A percentile compares a stretch with the other conserved stretches of the same genome.
Conservation (phyloP, 2,888 invertebrate species). For the Drosophila mulleri region DNA sequence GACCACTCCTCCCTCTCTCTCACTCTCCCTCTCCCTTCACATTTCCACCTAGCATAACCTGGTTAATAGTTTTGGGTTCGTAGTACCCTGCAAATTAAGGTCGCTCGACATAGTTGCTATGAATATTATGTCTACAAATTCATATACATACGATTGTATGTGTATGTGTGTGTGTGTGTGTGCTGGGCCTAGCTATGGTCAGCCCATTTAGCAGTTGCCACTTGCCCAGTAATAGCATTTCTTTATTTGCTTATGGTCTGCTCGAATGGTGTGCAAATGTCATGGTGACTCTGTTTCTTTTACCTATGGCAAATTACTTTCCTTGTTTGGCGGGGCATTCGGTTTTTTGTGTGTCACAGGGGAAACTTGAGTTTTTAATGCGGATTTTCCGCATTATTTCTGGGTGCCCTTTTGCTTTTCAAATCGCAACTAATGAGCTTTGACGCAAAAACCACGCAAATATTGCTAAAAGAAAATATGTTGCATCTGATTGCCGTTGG, state of each 20-base stretch:
- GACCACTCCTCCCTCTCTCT: conserved; percentile 13
- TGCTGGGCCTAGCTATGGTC: conserved; percentile 36
- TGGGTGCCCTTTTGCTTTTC: conserved; percentile 50
- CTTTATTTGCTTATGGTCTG: conserved; percentile 53
- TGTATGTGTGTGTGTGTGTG: background rate
- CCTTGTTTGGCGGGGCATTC: conserved; percentile 58
- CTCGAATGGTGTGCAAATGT: conserved; percentile 56
- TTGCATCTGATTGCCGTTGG: conserved; percentile 28
- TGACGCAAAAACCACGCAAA: conserved; percentile 8
- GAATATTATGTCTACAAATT: conserved; percentile 54
- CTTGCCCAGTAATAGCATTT: conserved; percentile 72
- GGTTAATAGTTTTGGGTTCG: conserved; percentile 47
- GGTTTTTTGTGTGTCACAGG: conserved; percentile 65
- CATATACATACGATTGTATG: background rate
- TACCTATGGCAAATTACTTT: conserved; percentile 69
- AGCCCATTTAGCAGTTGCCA: conserved; percentile 38
- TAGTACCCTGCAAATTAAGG: conserved; percentile 63
- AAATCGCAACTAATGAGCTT: conserved; percentile 65
- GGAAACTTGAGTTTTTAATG: conserved; percentile 74
- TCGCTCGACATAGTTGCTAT: conserved; percentile 69
- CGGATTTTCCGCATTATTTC: conserved; percentile 68
- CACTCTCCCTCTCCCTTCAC: background rate
- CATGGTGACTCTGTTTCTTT: conserved; percentile 68
- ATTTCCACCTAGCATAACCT: conserved; percentile 23
- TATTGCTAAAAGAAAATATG: conserved; percentile 19